A percentile compares a stretch with the other conserved stretches of the same genome.
phyloP scores from a whole-genome alignment of 1,140 invertebrate genomes.

The Drosophila malerkotliana region DNA sequence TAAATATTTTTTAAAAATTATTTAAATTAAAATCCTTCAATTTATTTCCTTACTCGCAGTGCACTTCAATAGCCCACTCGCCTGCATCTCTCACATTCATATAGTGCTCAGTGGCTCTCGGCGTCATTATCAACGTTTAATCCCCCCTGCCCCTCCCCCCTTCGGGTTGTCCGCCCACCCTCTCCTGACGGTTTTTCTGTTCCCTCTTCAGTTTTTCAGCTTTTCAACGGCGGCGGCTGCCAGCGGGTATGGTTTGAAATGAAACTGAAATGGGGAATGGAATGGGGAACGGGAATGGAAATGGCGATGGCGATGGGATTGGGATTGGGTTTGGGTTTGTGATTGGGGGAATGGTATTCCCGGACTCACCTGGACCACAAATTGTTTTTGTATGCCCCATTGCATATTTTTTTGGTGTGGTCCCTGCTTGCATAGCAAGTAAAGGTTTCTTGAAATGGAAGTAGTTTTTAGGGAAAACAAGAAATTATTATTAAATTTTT shows the following conservation, averaged over 20 bases:
- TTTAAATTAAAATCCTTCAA: neutral
- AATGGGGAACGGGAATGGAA: neutral
- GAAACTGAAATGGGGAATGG: conserved; percentile 28
- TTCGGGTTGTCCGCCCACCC: neutral
- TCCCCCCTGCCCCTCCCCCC: too few species aligned
- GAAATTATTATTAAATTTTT: too few species aligned
- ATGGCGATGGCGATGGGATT: conserved; percentile 16
- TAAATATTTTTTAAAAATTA: neutral
- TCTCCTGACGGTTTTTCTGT: conserved; percentile 21
- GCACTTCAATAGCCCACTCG: conserved; percentile 20
- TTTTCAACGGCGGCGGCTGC: conserved; percentile 1
- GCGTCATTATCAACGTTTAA: conserved; percentile 67
- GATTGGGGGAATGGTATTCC: conserved; percentile 1
- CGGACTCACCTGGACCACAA: conserved; percentile 31
- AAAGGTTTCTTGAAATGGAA: neutral
- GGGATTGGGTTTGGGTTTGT: conserved; percentile 14
- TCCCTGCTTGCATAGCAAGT: too few species aligned
- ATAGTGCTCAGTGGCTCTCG: conserved; percentile 40
- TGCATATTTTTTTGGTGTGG: conserved; percentile 14
- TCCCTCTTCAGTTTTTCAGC: conserved; percentile 12
- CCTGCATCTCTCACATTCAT: conserved; percentile 42
- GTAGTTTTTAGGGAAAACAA: neutral
- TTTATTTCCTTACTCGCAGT: neutral
- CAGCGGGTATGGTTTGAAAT: conserved; percentile 5
- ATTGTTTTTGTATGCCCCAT: conserved; percentile 16